These are phyloP conservation scores for Donacobius atricapilla DNA, from an alignment of 2,113 vertebrate genomes.

Conservation along the genomic window DNA sequence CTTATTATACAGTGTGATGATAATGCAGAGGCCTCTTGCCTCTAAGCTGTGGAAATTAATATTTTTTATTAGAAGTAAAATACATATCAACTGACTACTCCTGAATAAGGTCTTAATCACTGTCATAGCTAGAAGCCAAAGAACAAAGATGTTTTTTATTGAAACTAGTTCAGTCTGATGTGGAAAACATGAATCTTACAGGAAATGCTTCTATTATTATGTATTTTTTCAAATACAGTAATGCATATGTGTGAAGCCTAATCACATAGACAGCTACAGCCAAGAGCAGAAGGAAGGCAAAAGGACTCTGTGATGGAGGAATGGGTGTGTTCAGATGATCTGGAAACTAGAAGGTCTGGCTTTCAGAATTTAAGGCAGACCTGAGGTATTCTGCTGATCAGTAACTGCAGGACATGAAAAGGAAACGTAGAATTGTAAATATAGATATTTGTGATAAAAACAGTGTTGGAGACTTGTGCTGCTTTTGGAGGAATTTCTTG, in stretches of 20 bases:
- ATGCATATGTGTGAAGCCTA: background rate
- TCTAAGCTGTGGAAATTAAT: slow-evolving; percentile 2
- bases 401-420: background rate
- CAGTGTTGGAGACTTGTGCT: background rate
- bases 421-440: background rate
- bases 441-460: background rate
- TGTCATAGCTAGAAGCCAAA: background rate
- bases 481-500: background rate
- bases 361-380: background rate
- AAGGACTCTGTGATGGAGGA: background rate
- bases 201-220: background rate
- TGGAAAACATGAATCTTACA: background rate
- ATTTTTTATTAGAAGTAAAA: background rate
- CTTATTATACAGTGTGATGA: background rate
- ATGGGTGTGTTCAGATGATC: background rate
- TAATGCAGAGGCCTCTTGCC: background rate
- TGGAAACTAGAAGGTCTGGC: background rate
- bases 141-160: background rate
- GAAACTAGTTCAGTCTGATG: background rate
- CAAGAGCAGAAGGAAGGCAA: background rate
- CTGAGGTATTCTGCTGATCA: background rate
- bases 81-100: background rate
- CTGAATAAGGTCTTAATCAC: background rate
- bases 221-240: background rate
- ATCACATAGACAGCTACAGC: background rate